Evolutionary conservation across 1,140 invertebrate genomes (phyloP), one percentile per base, ranked within the genome.

Genomic region (Penaeus japonicus): DNA sequence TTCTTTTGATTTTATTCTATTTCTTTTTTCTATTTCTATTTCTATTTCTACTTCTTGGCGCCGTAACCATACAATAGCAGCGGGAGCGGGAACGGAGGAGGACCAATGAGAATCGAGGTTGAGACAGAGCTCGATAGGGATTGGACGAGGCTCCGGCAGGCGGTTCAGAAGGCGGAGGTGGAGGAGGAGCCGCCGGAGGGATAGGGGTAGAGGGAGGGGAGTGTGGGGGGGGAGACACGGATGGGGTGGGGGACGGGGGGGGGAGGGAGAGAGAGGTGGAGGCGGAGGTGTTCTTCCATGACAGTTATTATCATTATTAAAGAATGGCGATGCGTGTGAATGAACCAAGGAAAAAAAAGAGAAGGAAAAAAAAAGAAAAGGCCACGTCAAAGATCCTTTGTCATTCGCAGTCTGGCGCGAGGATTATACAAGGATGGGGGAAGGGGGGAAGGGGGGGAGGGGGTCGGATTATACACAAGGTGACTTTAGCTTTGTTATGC

Each of bases 321-420:
- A 73, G 70, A 73, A 73, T 73, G 70, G 70, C 24, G 70, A 73
- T 73, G 70, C 70, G 70, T 73, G 70, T 73, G 70, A 73, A 73
- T 73, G 70, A 73, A 73, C 70, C 35, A 73, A 12, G 70, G 24
- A 32, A 27, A 27, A 27, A 73, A 73, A 32, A 17, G 20, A 30
- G n/a, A 73, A 30, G 4, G 35, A 2, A 73, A 73, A 73, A 65
- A 17, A 73, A 18, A 73, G 18, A 73, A 73, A 73, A 24, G 70
- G 70, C 27, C 27, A 18, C 27, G 70, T 27, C 27, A n/a, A 18
- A 73, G 27, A 73, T 73, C 35, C 27, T 32, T 32, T 32, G 35
- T 27, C 27, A 73, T 73, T 32, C 35, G 70, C 27, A 30, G 27
- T 73, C 35, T 73, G 70, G 27, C 70, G 35, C 70, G 47, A 47